Conservation (phyloP, 2,113 vertebrate genomes). For the Nannobrachium achirus region DNA sequence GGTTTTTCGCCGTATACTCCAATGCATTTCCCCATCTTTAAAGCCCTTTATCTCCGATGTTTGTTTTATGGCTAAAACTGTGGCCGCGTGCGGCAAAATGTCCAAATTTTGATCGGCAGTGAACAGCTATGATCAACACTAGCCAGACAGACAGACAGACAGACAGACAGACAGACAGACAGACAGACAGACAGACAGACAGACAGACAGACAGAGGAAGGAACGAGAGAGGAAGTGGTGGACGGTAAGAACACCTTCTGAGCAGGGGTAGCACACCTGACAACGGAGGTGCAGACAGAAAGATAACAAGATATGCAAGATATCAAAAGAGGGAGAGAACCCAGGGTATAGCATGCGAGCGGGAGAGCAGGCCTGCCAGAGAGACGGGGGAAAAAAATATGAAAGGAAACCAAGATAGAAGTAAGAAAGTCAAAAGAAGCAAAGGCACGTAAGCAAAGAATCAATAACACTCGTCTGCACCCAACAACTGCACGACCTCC, state of each 20-base stretch:
- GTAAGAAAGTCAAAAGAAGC: background rate
- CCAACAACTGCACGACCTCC: slow-evolving; percentile 14
- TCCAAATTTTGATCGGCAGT: too few relatives aligned
- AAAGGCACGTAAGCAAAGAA: slow-evolving; percentile 19
- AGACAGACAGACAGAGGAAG: slow-evolving; percentile 5
- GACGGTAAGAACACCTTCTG: too few relatives aligned
- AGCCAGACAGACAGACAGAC: background rate
- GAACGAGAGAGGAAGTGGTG: background rate
- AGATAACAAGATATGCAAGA: slow-evolving; percentile 42
- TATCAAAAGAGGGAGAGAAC: slow-evolving; percentile 58
- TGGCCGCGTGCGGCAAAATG: too few relatives aligned
- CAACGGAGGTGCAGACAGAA: slow-evolving; percentile 39
- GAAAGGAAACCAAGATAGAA: slow-evolving; percentile 22
- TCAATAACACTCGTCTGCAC: slow-evolving; percentile 1
- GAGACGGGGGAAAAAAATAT: too few relatives aligned
- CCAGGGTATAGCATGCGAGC: slow-evolving; percentile 40
- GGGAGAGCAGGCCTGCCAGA: too few relatives aligned
- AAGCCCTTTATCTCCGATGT: too few relatives aligned
- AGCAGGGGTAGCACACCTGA: slow-evolving; percentile 27
- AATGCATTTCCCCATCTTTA: too few relatives aligned
- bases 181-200: slow-evolving; percentile 4
- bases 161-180: background rate
- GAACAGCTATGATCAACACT: too few relatives aligned
- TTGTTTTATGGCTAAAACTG: too few relatives aligned
- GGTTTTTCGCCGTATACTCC: too few relatives aligned